phyloP scores from a whole-genome alignment of 2,797 vertebrate genomes.

The Glyptemys insculpta region DNA sequence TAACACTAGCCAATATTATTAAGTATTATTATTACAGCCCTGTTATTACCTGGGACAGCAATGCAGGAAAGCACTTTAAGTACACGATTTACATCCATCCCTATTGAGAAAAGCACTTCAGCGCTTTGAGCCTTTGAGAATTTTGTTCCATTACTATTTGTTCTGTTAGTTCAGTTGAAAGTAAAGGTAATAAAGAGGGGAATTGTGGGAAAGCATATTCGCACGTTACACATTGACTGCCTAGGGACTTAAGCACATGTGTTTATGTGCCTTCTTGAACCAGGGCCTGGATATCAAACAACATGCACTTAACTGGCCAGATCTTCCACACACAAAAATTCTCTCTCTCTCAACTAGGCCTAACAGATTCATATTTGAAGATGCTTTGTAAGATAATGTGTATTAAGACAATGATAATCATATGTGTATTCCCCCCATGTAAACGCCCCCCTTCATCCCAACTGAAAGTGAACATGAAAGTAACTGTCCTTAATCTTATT shows the following conservation, averaged over 20 bases:
- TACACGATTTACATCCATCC: conserved; percentile 21
- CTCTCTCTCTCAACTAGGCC: background rate
- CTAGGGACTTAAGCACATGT: background rate
- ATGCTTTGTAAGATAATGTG: background rate
- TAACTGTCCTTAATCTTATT: fast-evolving
- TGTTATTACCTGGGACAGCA: background rate
- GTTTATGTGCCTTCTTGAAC: background rate
- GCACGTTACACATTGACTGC: conserved; percentile 28
- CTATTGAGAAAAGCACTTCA: background rate
- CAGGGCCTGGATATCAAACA: background rate
- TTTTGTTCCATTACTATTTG: conserved; percentile 37
- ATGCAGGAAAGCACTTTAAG: background rate
- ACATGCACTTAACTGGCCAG: background rate
- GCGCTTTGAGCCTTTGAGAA: background rate
- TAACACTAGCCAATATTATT: background rate
- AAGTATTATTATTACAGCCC: background rate
- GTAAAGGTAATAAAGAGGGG: background rate
- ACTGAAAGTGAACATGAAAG: background rate
- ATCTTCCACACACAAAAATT: background rate
- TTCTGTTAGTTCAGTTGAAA: conserved; percentile 28
- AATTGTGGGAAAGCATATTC: background rate
- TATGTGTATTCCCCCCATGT: background rate
- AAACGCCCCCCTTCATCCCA: background rate
- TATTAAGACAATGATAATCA: background rate
- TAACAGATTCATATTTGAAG: background rate